Conservation (phyloP, 2,888 invertebrate genomes). For the Folsomia candida region DNA sequence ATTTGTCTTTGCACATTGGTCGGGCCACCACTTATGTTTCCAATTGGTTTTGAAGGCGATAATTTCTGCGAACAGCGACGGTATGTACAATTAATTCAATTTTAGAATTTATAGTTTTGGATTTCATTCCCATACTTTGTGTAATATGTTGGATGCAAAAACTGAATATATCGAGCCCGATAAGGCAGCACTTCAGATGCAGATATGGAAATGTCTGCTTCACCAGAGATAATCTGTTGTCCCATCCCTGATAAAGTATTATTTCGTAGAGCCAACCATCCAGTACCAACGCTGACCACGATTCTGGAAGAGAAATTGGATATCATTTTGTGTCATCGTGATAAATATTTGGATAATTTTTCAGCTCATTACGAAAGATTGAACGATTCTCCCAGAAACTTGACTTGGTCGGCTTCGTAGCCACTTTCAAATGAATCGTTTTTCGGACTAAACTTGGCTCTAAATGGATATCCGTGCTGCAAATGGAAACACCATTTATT, state of each 20-base stretch:
- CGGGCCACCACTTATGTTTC: no score
- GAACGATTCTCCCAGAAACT: constrained; percentile 27
- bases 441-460: constrained; percentile 18
- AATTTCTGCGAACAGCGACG: background rate
- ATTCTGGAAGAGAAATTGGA: constrained; percentile 10
- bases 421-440: constrained; percentile 21
- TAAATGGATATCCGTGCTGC: constrained; percentile 18
- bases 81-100: background rate
- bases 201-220: constrained; percentile 36
- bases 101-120: no score
- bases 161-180: constrained; percentile 20
- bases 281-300: constrained; percentile 17
- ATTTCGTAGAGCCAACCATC: constrained; percentile 24
- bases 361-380: constrained; percentile 25
- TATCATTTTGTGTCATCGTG: constrained; percentile 4
- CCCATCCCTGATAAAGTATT: constrained; percentile 31
- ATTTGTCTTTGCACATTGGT: no score
- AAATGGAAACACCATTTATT: background rate
- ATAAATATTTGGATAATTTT: background rate
- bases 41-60: no score
- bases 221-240: constrained; percentile 15
- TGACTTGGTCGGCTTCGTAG: constrained; percentile 30
- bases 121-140: constrained; percentile 17
- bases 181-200: constrained; percentile 30
- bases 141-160: constrained; percentile 36